These are phyloP conservation scores for Nesoenas mayeri DNA, from an alignment of 2,113 vertebrate genomes.

Conservation along the genomic window DNA sequence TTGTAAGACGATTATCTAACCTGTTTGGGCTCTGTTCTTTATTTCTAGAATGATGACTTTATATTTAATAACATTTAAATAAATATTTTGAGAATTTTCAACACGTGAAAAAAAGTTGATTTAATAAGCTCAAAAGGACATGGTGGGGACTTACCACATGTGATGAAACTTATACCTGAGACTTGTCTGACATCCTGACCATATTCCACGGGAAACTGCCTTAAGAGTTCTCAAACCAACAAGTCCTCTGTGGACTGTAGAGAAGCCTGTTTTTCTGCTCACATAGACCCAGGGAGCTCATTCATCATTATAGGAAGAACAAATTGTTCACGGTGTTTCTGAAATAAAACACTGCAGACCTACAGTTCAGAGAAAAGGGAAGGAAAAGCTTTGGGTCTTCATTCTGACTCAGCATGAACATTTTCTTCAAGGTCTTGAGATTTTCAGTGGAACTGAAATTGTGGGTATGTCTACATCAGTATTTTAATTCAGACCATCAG, in stretches of 20 bases:
- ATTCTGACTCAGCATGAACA: not conserved
- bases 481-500: not conserved
- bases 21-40: not conserved
- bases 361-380: not conserved
- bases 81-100: not conserved
- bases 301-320: not conserved
- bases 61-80: not conserved
- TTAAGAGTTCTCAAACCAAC: not conserved
- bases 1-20: not conserved
- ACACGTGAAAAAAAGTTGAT: not conserved
- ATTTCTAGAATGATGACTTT: not conserved
- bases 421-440: not conserved
- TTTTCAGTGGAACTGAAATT: not conserved
- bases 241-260: not conserved
- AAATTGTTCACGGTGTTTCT: not conserved
- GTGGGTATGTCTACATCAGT: not conserved
- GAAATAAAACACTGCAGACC: not conserved
- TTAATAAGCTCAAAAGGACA: not conserved
- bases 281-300: not conserved
- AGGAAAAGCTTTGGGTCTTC: not conserved
- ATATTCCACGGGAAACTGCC: not conserved
- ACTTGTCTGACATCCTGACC: not conserved
- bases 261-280: not conserved
- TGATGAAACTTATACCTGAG: not conserved
- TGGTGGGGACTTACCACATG: rapidly evolving